Base-by-base conservation (phyloP, 2,113 vertebrate species). In the Toxostoma redivivum region DNA sequence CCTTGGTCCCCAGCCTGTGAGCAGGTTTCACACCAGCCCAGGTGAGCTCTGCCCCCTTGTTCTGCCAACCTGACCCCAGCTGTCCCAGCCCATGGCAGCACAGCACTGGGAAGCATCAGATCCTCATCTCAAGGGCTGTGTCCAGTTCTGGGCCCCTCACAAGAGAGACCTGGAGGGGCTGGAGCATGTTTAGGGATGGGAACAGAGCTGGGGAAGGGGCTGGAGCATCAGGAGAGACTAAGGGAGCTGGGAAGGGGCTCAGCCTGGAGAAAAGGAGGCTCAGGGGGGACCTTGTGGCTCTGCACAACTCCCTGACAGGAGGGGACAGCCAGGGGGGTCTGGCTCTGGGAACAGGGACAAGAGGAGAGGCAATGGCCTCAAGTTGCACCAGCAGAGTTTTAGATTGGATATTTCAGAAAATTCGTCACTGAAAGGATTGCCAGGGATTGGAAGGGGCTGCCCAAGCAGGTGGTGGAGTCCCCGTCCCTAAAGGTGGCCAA, bases 301-400 rank as follows among this genome's bases (percentile, higher is more conserved):
- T 50, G 30, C 27, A 48, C 57, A 64, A 10, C 9, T 71, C 57
- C 45, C 61, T 50, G 76, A 27, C 35, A 80, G 35, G 33, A 88
- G 35, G 13, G 30, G 4, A 9, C 42, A 56, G 48, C 30, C 0
- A 1, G 13, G 27, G 9, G 13, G 9, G 4, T 16, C 0, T 0
- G 50, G 58, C 25, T 72, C 42, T 71, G 44, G 22, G 31, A 72
- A 37, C 35, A 50, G 4, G 10, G 33, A 65, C 58, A 81, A 44
- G 27, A 81, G 1, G 33, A 50, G 51, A 72, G 14, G 22, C 1
- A 48, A 45, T 0, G 0, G 51, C 15, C 33, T 50, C 37, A 44
- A 14, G 37, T 33, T 45, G 67, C 5, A 65, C 19, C 33, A 88
- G 37, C 5, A 28, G 31, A 57, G 51, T 22, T 74, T 74, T 15